Evolutionary conservation across 2,888 invertebrate species (phyloP).

Genomic region (Antheraea yamamai): DNA sequence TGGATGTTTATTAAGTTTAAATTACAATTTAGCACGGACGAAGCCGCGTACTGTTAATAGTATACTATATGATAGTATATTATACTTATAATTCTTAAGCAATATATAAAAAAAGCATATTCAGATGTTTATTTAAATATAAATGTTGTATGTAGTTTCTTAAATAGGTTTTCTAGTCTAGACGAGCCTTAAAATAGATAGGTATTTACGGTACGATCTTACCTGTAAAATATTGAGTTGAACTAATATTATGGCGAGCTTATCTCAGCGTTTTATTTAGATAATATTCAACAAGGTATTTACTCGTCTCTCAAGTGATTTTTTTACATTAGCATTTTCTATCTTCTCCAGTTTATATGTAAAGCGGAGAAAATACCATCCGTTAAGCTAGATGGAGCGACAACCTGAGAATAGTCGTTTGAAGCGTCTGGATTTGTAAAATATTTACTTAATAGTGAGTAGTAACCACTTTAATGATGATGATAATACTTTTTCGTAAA

Average conservation of each 20-base stretch:
- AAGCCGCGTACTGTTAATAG: no score
- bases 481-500: no score
- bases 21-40: no score
- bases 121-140: no score
- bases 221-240: neutral
- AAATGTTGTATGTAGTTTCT: neutral
- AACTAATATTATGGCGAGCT: neutral
- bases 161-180: neutral
- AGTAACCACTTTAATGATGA: neutral
- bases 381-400: neutral
- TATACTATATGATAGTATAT: no score
- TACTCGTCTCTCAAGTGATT: conserved; percentile 10
- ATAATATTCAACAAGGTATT: conserved; percentile 9
- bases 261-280: conserved; percentile 18
- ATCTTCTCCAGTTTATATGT: conserved; percentile 8
- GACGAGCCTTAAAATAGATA: neutral
- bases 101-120: no score
- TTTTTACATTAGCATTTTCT: conserved; percentile 16
- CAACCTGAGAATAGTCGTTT: neutral
- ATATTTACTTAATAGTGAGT: neutral
- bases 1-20: no score
- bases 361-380: conserved; percentile 1
- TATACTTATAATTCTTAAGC: no score
- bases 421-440: neutral
- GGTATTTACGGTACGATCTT: neutral